A percentile compares a stretch with the other conserved stretches of the same genome.
phyloP scores from a whole-genome alignment of 2,797 vertebrate species.

The Chrysocyon brachyurus region DNA sequence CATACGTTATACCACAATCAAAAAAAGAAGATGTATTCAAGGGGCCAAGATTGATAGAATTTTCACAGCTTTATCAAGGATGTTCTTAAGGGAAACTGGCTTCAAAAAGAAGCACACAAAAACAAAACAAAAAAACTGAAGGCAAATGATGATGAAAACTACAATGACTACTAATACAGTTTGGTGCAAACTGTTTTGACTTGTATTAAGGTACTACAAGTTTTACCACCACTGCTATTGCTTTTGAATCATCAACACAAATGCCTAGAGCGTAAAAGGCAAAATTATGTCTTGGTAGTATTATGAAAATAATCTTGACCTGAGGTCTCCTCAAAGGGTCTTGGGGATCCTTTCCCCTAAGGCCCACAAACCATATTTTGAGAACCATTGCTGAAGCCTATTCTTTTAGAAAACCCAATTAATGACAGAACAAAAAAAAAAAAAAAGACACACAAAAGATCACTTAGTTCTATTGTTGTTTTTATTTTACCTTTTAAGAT shows the following conservation, averaged over 20 bases:
- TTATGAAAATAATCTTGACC: constrained; percentile 14
- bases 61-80: background rate
- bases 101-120: background rate
- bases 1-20: background rate
- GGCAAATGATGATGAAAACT: background rate
- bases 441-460: background rate
- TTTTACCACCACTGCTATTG: background rate
- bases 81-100: background rate
- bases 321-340: background rate
- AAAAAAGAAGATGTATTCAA: background rate
- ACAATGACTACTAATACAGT: background rate
- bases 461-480: background rate
- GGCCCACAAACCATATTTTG: background rate
- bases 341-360: background rate
- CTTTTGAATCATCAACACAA: background rate
- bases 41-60: background rate
- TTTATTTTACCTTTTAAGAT: constrained; percentile 48
- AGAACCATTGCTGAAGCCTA: background rate
- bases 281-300: background rate
- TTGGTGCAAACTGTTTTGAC: background rate
- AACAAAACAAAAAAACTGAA: background rate
- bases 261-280: background rate
- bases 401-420: constrained; percentile 47
- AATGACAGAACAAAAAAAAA: background rate
- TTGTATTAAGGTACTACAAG: background rate